Evolutionary conservation across 1,140 invertebrate species (phyloP).

Genomic region (Trachymyrmex cornetzi): DNA sequence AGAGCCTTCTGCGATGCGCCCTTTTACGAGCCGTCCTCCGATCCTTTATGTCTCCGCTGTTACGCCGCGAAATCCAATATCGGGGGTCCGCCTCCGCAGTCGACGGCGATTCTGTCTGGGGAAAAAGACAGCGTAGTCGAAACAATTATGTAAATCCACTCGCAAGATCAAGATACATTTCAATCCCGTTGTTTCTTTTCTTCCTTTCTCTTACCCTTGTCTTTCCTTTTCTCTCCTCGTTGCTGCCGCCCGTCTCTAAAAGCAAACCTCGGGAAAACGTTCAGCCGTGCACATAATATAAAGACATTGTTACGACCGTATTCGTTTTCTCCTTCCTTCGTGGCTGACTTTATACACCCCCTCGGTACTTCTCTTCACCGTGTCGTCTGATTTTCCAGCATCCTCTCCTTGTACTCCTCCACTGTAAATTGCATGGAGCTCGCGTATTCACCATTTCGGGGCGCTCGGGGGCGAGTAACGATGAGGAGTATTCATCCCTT

Average conservation of each 20-base stretch:
- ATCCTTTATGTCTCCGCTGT: constrained; percentile 69
- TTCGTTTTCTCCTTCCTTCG: constrained; percentile 18
- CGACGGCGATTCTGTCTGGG: constrained; percentile 63
- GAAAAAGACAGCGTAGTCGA: constrained; percentile 78
- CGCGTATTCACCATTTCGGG: constrained; percentile 5
- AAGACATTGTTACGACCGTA: constrained; percentile 65
- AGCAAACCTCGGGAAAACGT: constrained; percentile 27
- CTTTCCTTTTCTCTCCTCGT: not conserved
- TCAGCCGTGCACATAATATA: constrained; percentile 57
- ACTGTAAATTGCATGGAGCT: constrained; percentile 43
- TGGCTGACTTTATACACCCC: not conserved
- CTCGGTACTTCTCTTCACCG: not conserved
- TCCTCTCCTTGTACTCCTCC: constrained; percentile 42
- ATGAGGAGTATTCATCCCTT: not conserved
- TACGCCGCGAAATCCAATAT: constrained; percentile 78
- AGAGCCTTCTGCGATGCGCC: constrained; percentile 37
- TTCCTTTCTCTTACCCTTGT: not conserved
- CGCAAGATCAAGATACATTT: constrained; percentile 82
- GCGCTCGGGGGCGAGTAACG: constrained; percentile 20
- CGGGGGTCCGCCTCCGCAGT: constrained; percentile 69
- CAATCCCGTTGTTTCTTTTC: constrained; percentile 72
- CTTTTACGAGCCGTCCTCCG: constrained; percentile 77
- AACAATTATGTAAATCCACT: constrained; percentile 83
- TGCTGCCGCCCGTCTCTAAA: constrained; percentile 36
- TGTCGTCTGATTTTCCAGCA: constrained; percentile 42